A percentile compares a stretch with the other conserved stretches of the same genome.
These are phyloP conservation scores for Doryteuthis pealeii DNA, from an alignment of 1,140 invertebrate genomes.

Conservation along the genomic window DNA sequence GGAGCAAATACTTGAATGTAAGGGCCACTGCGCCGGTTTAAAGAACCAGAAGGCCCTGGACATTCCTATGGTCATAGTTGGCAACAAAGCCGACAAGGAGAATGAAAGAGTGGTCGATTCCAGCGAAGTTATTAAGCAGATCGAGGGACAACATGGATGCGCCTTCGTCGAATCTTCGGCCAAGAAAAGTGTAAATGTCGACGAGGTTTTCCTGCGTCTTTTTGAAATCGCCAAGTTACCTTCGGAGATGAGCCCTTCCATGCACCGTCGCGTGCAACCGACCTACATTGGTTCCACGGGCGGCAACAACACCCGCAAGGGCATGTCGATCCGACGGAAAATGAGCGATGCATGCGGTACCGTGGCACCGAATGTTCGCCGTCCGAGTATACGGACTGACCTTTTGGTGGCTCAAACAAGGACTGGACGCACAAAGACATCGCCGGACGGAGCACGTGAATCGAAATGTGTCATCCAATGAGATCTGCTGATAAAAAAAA, in stretches of 20 bases:
- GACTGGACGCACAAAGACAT: slow-evolving; percentile 21
- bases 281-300: slow-evolving; percentile 39
- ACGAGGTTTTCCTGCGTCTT: slow-evolving; percentile 79
- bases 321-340: slow-evolving; percentile 74
- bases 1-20: slow-evolving; percentile 75
- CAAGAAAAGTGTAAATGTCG: slow-evolving; percentile 75
- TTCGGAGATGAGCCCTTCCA: slow-evolving; percentile 84
- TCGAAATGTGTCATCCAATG: slow-evolving; percentile 33
- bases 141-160: slow-evolving; percentile 62
- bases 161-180: slow-evolving; percentile 81
- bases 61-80: slow-evolving; percentile 80
- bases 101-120: slow-evolving; percentile 65
- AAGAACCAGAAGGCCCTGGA: slow-evolving; percentile 56
- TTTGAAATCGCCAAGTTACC: slow-evolving; percentile 79
- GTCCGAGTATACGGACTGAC: slow-evolving; percentile 82
- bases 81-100: slow-evolving; percentile 78
- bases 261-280: slow-evolving; percentile 66
- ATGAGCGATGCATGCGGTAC: slow-evolving; percentile 82
- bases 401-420: slow-evolving; percentile 77
- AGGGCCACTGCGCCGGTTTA: slow-evolving; percentile 35
- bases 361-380: slow-evolving; percentile 78
- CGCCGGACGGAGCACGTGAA: slow-evolving; percentile 14
- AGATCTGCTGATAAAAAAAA: neutral
- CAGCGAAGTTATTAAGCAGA: slow-evolving; percentile 38
- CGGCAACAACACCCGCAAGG: slow-evolving; percentile 58